Conservation (phyloP, 2,797 vertebrate genomes). For the Rhodeus uyekii region DNA sequence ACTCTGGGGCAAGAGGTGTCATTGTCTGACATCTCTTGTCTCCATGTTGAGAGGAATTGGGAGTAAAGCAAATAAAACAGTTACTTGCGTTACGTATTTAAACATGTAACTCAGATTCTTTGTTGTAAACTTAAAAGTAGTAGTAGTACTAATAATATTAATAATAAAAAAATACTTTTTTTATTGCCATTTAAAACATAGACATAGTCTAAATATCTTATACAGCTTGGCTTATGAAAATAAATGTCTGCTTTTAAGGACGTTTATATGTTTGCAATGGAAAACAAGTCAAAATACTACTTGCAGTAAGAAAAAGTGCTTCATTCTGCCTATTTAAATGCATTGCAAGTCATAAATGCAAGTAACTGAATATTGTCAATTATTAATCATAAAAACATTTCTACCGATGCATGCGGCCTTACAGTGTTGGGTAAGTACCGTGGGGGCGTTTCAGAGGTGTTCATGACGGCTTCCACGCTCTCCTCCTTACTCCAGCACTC, state of each 20-base stretch:
- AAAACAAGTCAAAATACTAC: not conserved
- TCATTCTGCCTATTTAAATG: not conserved
- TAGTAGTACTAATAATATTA: too few relatives aligned
- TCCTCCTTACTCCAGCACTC: conserved; percentile 30
- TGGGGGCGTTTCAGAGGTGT: not conserved
- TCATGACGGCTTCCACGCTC: conserved; percentile 7
- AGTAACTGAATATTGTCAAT: conserved; percentile 7
- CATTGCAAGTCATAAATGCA: not conserved
- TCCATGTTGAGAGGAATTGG: too few relatives aligned
- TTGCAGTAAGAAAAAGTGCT: not conserved
- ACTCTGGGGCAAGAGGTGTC: too few relatives aligned
- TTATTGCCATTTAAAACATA: too few relatives aligned
- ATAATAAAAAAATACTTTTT: too few relatives aligned
- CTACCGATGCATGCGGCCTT: not conserved
- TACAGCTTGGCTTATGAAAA: not conserved
- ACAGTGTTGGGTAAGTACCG: not conserved
- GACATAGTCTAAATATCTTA: not conserved
- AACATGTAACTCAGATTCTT: too few relatives aligned
- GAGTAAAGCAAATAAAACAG: too few relatives aligned
- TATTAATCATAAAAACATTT: conserved; percentile 2
- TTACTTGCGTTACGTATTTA: too few relatives aligned
- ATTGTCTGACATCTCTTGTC: too few relatives aligned
- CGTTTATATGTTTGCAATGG: not conserved
- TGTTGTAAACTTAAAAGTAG: too few relatives aligned
- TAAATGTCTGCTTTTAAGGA: not conserved